phyloP scores from a whole-genome alignment of 1,140 invertebrate species.

The Arion vulgaris region DNA sequence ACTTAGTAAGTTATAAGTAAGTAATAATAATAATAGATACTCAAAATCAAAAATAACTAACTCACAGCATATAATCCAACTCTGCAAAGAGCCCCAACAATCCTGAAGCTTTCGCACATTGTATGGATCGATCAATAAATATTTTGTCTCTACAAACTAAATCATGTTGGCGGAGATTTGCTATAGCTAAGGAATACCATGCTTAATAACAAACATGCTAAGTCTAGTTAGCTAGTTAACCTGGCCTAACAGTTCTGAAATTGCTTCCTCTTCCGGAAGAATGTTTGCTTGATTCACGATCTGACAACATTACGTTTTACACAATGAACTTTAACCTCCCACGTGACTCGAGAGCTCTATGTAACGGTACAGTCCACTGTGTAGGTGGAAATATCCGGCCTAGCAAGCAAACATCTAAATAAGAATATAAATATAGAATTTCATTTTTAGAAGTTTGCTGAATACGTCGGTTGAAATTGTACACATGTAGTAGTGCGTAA shows the following conservation, averaged over 20 bases:
- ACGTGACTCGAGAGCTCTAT: no score
- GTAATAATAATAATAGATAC: background rate
- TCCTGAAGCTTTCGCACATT: slow-evolving; percentile 59
- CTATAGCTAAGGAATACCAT: background rate
- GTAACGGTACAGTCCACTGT: no score
- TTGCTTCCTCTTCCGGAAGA: slow-evolving; percentile 14
- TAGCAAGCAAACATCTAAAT: no score
- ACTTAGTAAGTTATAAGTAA: background rate
- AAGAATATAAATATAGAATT: no score
- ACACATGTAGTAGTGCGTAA: no score
- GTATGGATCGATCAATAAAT: background rate
- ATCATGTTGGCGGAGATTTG: background rate
- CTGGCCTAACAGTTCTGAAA: background rate
- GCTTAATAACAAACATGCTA: background rate
- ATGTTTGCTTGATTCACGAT: no score
- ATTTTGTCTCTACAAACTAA: background rate
- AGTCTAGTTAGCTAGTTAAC: no score
- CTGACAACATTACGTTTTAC: no score
- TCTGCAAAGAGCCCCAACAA: slow-evolving; percentile 57
- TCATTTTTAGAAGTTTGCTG: no score
- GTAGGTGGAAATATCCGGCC: no score
- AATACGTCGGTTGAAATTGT: no score
- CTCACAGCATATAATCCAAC: slow-evolving; percentile 60
- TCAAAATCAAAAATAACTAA: slow-evolving; percentile 9
- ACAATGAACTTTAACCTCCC: no score